Evolutionary conservation across 2,113 vertebrate genomes (phyloP), one percentile per base, ranked within the genome.

Genomic region (Dipodomys stephensi): DNA sequence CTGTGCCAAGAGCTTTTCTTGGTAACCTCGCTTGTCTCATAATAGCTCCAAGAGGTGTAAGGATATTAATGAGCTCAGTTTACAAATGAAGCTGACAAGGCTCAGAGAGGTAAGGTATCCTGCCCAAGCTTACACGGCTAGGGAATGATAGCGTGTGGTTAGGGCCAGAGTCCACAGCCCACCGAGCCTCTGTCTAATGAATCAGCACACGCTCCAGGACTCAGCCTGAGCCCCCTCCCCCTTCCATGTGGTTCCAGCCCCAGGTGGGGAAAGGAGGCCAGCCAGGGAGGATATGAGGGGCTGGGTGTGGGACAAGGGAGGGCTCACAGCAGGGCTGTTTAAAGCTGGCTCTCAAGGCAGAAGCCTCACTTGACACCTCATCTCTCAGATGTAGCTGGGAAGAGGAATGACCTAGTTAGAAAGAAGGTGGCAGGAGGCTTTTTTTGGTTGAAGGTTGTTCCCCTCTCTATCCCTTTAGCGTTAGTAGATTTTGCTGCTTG

Each of bases 391-490:
- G 90, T 65, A 94, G 82, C 94, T 89, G 93, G 96, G 90, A 88
- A 95, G 83, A 9, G 65, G 94, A 87, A 83, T 97, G 97, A 97
- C 97, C 96, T 89, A 97, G 93, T 94, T 97, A 95, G 95, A 83
- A 94, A 95, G 95, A 83, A 94, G 80, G 92, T 95, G 88, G 94
- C 93, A 80, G 92, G 87, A 94, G 93, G 93, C 91, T 94, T 89
- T 97, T 97, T 92, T 92, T 83, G 90, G 92, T 60, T 53, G 74
- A 57, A 23, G 44, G 20, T 67, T 39, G 12, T 20, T 35, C n/a
- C 60, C 46, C n/a, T 15, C n/a, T 20, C 39, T 64, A 39, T 72
- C 4, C 12, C 69, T 77, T 76, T 64, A 57, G 60, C 69, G 77
- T 72, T 68, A 57, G 60, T 87, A 80, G 92, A 23, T 65, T 57